Evolutionary conservation across 2,888 invertebrate genomes (phyloP).

Genomic region (Urechis unicinctus): DNA sequence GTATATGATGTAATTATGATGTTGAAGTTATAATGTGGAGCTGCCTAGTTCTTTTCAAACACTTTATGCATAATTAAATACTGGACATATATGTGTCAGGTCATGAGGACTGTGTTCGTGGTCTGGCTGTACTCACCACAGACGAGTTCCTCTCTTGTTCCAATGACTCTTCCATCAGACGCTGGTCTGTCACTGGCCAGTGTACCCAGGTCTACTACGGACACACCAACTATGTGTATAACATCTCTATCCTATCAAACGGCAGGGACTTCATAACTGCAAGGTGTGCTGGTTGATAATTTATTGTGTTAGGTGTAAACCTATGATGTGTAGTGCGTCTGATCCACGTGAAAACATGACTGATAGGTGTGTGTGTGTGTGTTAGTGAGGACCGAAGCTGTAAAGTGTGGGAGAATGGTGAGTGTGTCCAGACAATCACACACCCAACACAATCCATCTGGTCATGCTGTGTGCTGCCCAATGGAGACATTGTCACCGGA

Average conservation of each 20-base stretch:
- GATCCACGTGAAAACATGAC: background rate
- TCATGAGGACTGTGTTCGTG: constrained; percentile 88
- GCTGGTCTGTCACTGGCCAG: constrained; percentile 75
- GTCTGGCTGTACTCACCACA: constrained; percentile 62
- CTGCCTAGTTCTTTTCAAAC: too few species aligned
- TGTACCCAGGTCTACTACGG: constrained; percentile 63
- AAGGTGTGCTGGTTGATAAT: constrained; percentile 59
- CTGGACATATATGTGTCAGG: constrained; percentile 56
- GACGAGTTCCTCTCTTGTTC: constrained; percentile 76
- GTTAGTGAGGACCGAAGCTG: constrained; percentile 64
- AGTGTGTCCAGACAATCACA: constrained; percentile 59
- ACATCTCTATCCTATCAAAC: constrained; percentile 49
- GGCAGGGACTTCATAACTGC: constrained; percentile 69
- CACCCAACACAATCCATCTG: constrained; percentile 86
- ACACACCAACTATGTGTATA: constrained; percentile 83
- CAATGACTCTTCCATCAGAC: constrained; percentile 81
- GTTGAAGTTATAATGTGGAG: too few species aligned
- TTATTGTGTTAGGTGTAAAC: background rate
- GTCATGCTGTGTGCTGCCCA: constrained; percentile 71
- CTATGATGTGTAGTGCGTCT: background rate
- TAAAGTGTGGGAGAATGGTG: constrained; percentile 65
- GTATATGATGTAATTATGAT: constrained; percentile 41
- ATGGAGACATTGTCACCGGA: constrained; percentile 86
- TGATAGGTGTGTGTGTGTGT: background rate
- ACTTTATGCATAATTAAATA: background rate